Percentiles rank a stretch among this genome's conserved stretches.
Evolutionary conservation across 2,797 vertebrate genomes (phyloP).

Genomic region (Moxostoma hubbsi): DNA sequence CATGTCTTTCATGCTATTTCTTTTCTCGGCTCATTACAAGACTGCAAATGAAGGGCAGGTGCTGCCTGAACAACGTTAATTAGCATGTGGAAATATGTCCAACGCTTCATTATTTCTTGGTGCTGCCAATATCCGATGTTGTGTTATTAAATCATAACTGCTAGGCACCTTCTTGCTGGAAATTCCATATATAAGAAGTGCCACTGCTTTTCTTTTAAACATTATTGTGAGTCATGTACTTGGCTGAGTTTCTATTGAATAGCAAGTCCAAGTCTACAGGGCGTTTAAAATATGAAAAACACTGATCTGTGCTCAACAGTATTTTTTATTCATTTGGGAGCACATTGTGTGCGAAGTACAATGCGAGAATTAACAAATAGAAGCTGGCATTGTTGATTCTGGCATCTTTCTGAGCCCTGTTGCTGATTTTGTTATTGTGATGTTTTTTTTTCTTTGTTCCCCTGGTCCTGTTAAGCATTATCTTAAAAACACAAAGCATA

Average conservation of each 20-base stretch:
- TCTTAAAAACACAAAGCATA: background rate
- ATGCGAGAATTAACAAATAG: conserved; percentile 5
- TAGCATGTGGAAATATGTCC: conserved; percentile 25
- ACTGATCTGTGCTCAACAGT: background rate
- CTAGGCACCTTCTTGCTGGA: background rate
- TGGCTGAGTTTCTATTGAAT: background rate
- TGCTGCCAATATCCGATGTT: conserved; percentile 33
- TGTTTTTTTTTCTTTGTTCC: background rate
- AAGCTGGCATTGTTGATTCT: conserved; percentile 7
- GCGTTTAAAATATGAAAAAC: conserved; percentile 13
- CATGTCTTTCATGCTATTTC: background rate
- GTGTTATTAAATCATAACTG: conserved; percentile 41
- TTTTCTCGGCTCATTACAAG: background rate
- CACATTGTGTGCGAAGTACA: conserved; percentile 21
- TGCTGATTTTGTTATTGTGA: conserved; percentile 21
- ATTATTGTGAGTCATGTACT: conserved; percentile 13
- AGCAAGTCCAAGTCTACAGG: conserved; percentile 24
- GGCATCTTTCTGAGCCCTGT: background rate
- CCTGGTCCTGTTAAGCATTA: background rate
- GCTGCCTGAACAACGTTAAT: conserved; percentile 42
- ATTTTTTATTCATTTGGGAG: conserved; percentile 4
- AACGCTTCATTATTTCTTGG: conserved; percentile 23
- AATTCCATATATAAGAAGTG: conserved; percentile 12
- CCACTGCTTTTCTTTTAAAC: conserved; percentile 4
- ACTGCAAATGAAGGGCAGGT: conserved; percentile 13